Evolutionary conservation across 2,113 vertebrate species (phyloP).

Genomic region (Nannobrachium achirus): DNA sequence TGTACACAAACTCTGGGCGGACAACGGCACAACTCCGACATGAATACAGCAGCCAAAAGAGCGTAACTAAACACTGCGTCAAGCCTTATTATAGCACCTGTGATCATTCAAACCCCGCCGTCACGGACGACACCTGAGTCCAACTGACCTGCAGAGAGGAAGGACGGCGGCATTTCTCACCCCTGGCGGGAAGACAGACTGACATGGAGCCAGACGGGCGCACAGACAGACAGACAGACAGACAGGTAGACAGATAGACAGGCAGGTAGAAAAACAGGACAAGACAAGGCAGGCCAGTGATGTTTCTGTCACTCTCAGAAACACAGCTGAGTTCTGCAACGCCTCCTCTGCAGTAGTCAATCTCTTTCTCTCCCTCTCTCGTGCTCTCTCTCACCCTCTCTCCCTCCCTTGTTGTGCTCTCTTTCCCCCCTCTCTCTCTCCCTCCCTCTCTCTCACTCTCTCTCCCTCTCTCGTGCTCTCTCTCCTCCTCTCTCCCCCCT

Average conservation of each 20-base stretch:
- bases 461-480: conserved; percentile 17
- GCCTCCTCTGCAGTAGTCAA: conserved; percentile 36
- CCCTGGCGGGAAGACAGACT: conserved; percentile 2
- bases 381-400: neutral
- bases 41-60: neutral
- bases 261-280: neutral
- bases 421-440: neutral
- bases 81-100: no score
- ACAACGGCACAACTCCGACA: conserved; percentile 12
- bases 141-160: conserved; percentile 39
- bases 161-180: conserved; percentile 33
- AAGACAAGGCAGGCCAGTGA: neutral
- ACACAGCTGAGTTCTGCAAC: conserved; percentile 15
- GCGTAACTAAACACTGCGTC: neutral
- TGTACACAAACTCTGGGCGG: neutral
- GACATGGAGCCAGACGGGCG: neutral
- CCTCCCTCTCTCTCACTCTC: conserved; percentile 19
- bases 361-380: conserved; percentile 13
- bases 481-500: conserved; percentile 18
- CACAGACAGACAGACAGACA: conserved; percentile 14
- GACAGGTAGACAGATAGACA: neutral
- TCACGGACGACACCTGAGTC: neutral
- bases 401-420: no score
- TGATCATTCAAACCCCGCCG: neutral
- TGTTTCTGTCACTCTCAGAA: conserved; percentile 4